Conservation (phyloP, 2,888 invertebrate species). For the Meiosimyza decipiens region DNA sequence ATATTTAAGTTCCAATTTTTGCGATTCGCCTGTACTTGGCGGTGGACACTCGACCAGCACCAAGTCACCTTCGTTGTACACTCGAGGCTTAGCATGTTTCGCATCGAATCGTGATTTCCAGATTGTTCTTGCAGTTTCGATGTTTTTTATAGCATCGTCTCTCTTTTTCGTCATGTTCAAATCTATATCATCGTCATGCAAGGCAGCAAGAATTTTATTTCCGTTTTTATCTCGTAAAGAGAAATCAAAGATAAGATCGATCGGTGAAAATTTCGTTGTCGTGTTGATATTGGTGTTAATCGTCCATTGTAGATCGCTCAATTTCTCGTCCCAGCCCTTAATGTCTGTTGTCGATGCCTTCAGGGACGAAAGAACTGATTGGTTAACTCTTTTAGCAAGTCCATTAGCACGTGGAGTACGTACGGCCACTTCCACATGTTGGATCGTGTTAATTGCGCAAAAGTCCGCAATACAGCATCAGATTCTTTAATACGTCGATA, state of each 20-base stretch:
- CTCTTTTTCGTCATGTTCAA: constrained; percentile 20
- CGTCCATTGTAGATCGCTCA: constrained; percentile 39
- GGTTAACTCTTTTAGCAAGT: constrained; percentile 39
- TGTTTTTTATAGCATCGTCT: constrained; percentile 30
- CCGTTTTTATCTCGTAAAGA: constrained; percentile 33
- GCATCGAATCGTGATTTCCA: constrained; percentile 38
- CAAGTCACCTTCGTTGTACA: constrained; percentile 27
- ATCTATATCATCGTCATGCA: constrained; percentile 36
- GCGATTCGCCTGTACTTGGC: constrained; percentile 33
- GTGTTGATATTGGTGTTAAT: constrained; percentile 21
- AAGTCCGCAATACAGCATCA: constrained; percentile 31
- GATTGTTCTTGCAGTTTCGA: constrained; percentile 15
- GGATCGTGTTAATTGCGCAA: constrained; percentile 29
- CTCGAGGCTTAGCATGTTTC: constrained; percentile 30
- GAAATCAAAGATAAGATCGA: constrained; percentile 45
- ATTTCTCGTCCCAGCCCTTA: constrained; percentile 40
- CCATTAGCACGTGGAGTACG: constrained; percentile 42
- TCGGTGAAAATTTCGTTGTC: constrained; percentile 40
- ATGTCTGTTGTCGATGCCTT: constrained; percentile 1
- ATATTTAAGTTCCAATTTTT: constrained; percentile 25
- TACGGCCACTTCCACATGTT: constrained; percentile 42
- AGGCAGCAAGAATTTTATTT: constrained; percentile 35
- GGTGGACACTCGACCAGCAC: constrained; percentile 36
- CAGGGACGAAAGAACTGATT: constrained; percentile 34
- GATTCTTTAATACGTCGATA: constrained; percentile 39